Percentiles rank a stretch among this genome's conserved stretches.
Conservation (phyloP, 1,140 invertebrate genomes). For the Ylistrum balloti region DNA sequence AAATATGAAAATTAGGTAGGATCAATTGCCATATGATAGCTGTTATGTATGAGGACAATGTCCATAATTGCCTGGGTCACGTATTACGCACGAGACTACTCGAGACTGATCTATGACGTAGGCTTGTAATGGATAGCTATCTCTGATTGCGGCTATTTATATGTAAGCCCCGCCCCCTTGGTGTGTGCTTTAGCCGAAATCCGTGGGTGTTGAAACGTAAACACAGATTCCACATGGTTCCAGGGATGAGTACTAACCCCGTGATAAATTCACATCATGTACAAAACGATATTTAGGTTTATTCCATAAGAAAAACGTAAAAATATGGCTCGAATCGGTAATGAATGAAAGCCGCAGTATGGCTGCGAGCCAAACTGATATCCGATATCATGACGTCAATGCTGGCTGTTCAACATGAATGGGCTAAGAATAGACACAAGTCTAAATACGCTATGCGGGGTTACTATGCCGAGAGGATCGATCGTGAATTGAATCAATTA, state of each 20-base stretch:
- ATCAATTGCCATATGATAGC: background rate
- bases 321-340: background rate
- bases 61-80: conserved; percentile 24
- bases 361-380: background rate
- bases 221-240: conserved; percentile 51
- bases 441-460: conserved; percentile 19
- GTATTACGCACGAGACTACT: conserved; percentile 56
- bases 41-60: conserved; percentile 12
- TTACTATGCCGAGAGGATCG: conserved; percentile 21
- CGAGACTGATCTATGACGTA: conserved; percentile 57
- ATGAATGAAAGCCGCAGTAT: conserved; percentile 33
- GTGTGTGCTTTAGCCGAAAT: conserved; percentile 30
- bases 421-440: conserved; percentile 32
- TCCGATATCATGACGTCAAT: conserved; percentile 32
- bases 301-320: background rate
- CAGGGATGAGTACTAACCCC: background rate
- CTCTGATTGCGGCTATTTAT: conserved; percentile 38
- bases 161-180: conserved; percentile 60
- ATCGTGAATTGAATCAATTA: background rate
- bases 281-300: background rate
- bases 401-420: conserved; percentile 25
- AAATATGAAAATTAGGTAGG: background rate
- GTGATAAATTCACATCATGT: background rate
- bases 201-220: conserved; percentile 62
- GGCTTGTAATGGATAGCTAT: conserved; percentile 21